Evolutionary conservation across 2,888 invertebrate species (phyloP), one percentile per base, ranked within the genome.

Genomic region (Sesia apiformis): DNA sequence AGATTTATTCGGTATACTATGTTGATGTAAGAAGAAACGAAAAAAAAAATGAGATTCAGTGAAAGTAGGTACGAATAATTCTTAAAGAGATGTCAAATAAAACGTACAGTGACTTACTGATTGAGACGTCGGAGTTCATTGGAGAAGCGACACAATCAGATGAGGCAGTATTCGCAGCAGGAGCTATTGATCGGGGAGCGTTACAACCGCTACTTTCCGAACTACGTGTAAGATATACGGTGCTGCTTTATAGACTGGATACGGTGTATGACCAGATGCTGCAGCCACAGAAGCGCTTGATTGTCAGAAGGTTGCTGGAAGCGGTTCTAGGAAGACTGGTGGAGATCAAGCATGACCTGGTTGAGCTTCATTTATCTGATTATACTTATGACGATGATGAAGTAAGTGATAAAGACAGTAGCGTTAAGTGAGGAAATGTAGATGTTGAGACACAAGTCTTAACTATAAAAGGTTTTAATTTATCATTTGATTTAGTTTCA

Each of bases 241-340:
- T 94, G 39, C 90, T 95, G 0, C 91, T 95, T 38, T 93, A 94
- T 61, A 92, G 92, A 64, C 76, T 98, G 41, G 94, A 96, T 67
- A 89, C 93, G 55, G 95, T 96, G 58, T 96, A 97, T 66, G 98
- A 98, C 69, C 97, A 97, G 85, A 91, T 97, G 66, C 90, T 97
- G 46, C 98, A 98, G 76, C 98, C 98, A 0, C 98, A 98, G 76
- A 98, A 98, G 76, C 90, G 97, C 40, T 76, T 94, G 52, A 87
- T 98, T n/a, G 91, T 98, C 0, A 91, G 92, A 59, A 91, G 93
- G 60, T 72, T 95, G 3, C 74, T 97, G 3, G 96, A 97, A 69
- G 91, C 93, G 0, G 92, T 93, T 49, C 87, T 97, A 55, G 97
- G 97, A 0, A 91, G 98, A 58, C 87, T 97, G 49, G 84, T 98